Base-by-base conservation (phyloP, 1,140 invertebrate species). In the Danaus plexippus region DNA sequence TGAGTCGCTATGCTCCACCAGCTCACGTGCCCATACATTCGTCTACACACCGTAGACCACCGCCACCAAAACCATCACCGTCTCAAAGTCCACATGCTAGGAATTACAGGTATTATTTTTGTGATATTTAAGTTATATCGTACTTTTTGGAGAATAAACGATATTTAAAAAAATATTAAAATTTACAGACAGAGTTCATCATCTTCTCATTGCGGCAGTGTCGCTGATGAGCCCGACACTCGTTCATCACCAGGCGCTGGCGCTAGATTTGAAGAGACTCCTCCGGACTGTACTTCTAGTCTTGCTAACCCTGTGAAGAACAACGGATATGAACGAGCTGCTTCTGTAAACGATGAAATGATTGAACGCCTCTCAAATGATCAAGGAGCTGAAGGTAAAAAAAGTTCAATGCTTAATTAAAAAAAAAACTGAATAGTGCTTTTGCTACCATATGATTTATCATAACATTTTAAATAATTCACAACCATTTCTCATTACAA, bases 1-100 rank as follows among this genome's bases (percentile, higher is more conserved):
- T 89, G 89, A 75, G 84, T 75, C 62, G 89, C 84, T 85, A 85
- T 53, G 80, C 78, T 50, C 88, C 68, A 59, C 89, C 66, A 69
- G 91, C 91, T 7, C 92, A 92, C 55, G 89, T 93, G 42, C 83
- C 92, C n/a, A 79, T 92, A 51, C 79, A 85, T 53, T 69, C 75
- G 42, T 69, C 75, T 9, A 66, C 79, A 6, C 85, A 88, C 48
- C 87, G 89, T 57, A 87, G 89, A 69, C 87, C 88, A 5, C 78
- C 82, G 41, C 84, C 88, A 32, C 88, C 88, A 43, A 89, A 89
- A 59, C 88, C 88, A 58, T 88, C 90, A 66, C 88, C 89, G 58
- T 87, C 90, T 43, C 90, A 88, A 47, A 90, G 90, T 44, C 90
- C 90, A n/a, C 89, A 90, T 61, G 86, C 89, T 56, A 81, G 87